A percentile compares a stretch with the other conserved stretches of the same genome.
These are phyloP conservation scores for Pelecanoides urinatrix DNA, from an alignment of 2,113 vertebrate species.

Conservation along the genomic window DNA sequence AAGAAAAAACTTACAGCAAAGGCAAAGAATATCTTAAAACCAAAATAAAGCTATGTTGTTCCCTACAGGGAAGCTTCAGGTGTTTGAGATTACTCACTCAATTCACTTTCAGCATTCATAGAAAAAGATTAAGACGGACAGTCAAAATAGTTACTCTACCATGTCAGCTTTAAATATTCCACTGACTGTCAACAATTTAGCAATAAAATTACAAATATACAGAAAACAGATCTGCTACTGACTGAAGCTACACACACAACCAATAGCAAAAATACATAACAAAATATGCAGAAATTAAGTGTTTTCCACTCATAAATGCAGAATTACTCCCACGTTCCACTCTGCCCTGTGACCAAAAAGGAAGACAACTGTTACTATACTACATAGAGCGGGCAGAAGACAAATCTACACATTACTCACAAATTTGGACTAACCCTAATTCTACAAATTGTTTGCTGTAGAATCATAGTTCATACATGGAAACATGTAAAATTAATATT, in stretches of 20 bases:
- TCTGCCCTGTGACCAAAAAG: background rate
- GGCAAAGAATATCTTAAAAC: slow-evolving; percentile 51
- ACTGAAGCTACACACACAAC: slow-evolving; percentile 62
- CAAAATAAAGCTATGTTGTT: slow-evolving; percentile 67
- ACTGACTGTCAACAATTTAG: background rate
- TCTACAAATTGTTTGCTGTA: background rate
- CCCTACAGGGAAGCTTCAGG: slow-evolving; percentile 31
- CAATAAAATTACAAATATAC: slow-evolving; percentile 57
- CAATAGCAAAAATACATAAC: slow-evolving; percentile 61
- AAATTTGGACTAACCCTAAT: background rate
- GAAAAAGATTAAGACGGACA: background rate
- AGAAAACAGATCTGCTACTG: slow-evolving; percentile 44
- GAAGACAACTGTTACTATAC: background rate
- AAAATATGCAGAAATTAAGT: slow-evolving; percentile 46
- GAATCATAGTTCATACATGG: background rate
- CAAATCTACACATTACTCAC: background rate
- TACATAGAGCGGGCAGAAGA: background rate
- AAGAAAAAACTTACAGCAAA: slow-evolving; percentile 64
- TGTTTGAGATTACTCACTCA: slow-evolving; percentile 24
- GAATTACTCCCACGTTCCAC: background rate
- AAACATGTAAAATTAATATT: background rate
- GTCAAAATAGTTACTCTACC: background rate
- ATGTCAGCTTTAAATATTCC: background rate
- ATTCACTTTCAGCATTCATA: slow-evolving; percentile 42
- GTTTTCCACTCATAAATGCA: slow-evolving; percentile 37